Evolutionary conservation across 2,888 invertebrate genomes (phyloP), one percentile per base, ranked within the genome.

Genomic region (Drosophila nigricruria): DNA sequence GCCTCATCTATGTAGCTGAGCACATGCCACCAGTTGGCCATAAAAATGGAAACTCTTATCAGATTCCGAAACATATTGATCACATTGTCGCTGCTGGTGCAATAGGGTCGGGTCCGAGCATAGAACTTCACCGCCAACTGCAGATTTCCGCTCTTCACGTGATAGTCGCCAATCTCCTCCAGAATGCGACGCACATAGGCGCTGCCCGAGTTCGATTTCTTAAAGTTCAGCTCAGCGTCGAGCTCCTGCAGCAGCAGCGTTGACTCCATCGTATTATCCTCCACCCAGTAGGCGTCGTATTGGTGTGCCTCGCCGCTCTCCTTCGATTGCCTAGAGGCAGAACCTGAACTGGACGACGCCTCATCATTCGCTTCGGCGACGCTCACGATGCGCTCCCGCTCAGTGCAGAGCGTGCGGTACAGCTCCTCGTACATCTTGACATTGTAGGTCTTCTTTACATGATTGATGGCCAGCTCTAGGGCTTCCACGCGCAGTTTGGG

Each of bases 1-100:
- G 84, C 82, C 61, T 84, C 89, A 8, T 84, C 84, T 18, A 87
- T 79, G 27, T 81, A 84, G 62, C 81, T 81, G 38, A 84, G 73
- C 3, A 84, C 89, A n/a, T 87, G 79, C 87, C 87, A 84, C 84
- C 84, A 84, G 40, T 89, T 84, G 58, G 68, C 45, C 84, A 84
- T 89, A 16, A 83, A 87, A 20, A 84, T 84, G 59, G 89, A 89
- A 0, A 89, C 88, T 2, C 72, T 45, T 3, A 84, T 87, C 30
- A 84, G 42, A 34, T 84, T 83, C n/a, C 77, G 76, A 18, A 77
- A 87, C 84, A 89, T 73, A 10, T 59, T 54, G 53, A 84, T 81
- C 3, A 84, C 84, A 42, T 84, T 68, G 1, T 87, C 84, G 62
- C 82, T 77, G 52, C 64, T 89, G 43, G 84, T 84, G 71, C 89